These are phyloP conservation scores for Cephonodes hylas DNA, from an alignment of 2,888 invertebrate genomes.

Conservation along the genomic window DNA sequence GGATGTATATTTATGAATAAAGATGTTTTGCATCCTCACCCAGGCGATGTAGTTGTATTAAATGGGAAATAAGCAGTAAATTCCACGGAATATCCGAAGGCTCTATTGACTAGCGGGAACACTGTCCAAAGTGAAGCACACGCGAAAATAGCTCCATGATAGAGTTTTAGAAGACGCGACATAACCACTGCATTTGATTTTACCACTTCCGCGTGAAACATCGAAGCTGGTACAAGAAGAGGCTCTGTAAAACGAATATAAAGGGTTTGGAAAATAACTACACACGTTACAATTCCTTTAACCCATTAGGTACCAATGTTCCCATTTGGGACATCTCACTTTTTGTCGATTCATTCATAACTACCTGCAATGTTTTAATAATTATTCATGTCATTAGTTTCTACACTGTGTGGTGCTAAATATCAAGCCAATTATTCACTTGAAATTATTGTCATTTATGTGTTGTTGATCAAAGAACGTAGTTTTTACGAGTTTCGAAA, in stretches of 20 bases:
- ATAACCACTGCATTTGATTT: constrained; percentile 46
- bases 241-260: constrained; percentile 51
- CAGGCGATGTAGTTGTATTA: constrained; percentile 40
- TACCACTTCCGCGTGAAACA: constrained; percentile 45
- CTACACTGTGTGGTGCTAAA: no score
- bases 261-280: no score
- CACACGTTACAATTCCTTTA: no score
- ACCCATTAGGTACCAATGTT: no score
- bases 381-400: no score
- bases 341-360: no score
- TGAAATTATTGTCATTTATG: no score
- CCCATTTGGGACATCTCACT: no score
- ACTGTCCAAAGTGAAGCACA: constrained; percentile 48
- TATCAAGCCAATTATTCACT: no score
- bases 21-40: constrained; percentile 43
- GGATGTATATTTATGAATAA: background rate
- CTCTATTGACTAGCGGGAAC: constrained; percentile 53
- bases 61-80: constrained; percentile 66
- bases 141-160: constrained; percentile 37
- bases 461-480: no score
- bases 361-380: no score
- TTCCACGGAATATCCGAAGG: constrained; percentile 43
- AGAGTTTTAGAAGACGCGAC: constrained; percentile 47
- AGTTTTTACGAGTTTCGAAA: no score
- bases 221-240: constrained; percentile 43